Evolutionary conservation across 2,113 vertebrate genomes (phyloP).

Genomic region (Osmerus eperlanus): DNA sequence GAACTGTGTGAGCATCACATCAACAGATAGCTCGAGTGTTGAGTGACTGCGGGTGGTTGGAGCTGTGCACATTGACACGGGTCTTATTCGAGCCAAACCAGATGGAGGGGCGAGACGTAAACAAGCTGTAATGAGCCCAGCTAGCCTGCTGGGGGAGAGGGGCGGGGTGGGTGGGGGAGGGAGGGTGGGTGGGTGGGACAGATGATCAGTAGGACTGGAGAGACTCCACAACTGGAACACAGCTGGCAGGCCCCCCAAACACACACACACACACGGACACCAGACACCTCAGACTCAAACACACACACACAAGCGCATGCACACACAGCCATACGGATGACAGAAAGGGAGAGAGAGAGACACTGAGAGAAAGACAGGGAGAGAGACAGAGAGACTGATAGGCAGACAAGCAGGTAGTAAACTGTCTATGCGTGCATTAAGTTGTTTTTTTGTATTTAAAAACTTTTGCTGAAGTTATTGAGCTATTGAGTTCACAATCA

Average conservation of each 20-base stretch:
- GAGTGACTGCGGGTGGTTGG: slow-evolving; percentile 26
- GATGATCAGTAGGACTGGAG: slow-evolving; percentile 62
- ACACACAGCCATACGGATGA: neutral
- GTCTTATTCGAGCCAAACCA: slow-evolving; percentile 63
- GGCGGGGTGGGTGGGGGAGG: slow-evolving; percentile 15
- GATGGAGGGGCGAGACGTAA: slow-evolving; percentile 64
- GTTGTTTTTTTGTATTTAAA: too few species aligned
- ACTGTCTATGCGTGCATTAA: neutral
- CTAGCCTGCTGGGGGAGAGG: slow-evolving; percentile 56
- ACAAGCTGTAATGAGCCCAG: slow-evolving; percentile 70
- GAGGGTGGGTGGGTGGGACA: slow-evolving; percentile 52
- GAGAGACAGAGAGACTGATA: neutral
- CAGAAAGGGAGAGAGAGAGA: too few species aligned
- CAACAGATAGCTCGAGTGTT: neutral
- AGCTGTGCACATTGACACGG: slow-evolving; percentile 58
- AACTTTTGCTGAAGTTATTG: too few species aligned
- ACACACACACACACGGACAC: neutral
- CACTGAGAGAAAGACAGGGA: too few species aligned
- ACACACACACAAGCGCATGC: neutral
- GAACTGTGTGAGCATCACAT: neutral
- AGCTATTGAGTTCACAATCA: neutral
- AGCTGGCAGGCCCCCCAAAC: slow-evolving; percentile 44
- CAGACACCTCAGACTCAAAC: neutral
- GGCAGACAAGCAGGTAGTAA: neutral
- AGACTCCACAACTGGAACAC: slow-evolving; percentile 55